phyloP scores from a whole-genome alignment of 1,140 invertebrate species.

The Zaprionus africanus region DNA sequence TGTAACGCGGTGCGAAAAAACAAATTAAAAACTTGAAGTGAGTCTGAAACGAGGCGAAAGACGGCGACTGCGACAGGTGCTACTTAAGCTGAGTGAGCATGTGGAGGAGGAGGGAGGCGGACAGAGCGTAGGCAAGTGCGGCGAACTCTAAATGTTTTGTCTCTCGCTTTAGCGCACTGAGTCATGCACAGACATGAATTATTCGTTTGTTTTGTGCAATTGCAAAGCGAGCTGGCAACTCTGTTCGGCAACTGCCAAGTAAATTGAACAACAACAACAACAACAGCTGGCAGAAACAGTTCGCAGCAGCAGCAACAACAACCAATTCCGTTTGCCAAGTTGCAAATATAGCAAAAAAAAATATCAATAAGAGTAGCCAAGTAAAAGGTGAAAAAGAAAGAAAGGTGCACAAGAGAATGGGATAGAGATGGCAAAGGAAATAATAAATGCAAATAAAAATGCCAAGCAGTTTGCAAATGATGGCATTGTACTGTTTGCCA shows the following conservation, averaged over 20 bases:
- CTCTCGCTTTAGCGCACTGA: slow-evolving; percentile 28
- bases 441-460: slow-evolving; percentile 38
- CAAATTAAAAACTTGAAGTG: slow-evolving; percentile 45
- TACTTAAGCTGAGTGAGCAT: slow-evolving; percentile 15
- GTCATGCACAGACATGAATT: slow-evolving; percentile 27
- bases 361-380: slow-evolving; percentile 50
- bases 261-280: slow-evolving; percentile 23
- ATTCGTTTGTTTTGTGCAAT: slow-evolving; percentile 11
- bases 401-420: slow-evolving; percentile 1
- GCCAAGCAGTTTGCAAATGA: slow-evolving; percentile 22
- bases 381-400: slow-evolving; percentile 22
- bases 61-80: slow-evolving; percentile 26
- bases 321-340: slow-evolving; percentile 32
- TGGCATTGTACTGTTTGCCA: slow-evolving; percentile 29
- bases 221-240: slow-evolving; percentile 26
- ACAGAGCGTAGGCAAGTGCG: slow-evolving; percentile 1
- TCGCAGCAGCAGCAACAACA: neutral
- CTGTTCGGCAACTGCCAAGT: slow-evolving; percentile 27
- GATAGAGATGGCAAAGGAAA: neutral
- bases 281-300: slow-evolving; percentile 24
- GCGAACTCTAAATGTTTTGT: slow-evolving; percentile 32
- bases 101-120: neutral
- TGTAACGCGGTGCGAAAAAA: slow-evolving; percentile 58
- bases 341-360: slow-evolving; percentile 42
- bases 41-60: slow-evolving; percentile 41